Base-by-base conservation (phyloP, 2,113 vertebrate genomes). In the Syngnathus typhle region DNA sequence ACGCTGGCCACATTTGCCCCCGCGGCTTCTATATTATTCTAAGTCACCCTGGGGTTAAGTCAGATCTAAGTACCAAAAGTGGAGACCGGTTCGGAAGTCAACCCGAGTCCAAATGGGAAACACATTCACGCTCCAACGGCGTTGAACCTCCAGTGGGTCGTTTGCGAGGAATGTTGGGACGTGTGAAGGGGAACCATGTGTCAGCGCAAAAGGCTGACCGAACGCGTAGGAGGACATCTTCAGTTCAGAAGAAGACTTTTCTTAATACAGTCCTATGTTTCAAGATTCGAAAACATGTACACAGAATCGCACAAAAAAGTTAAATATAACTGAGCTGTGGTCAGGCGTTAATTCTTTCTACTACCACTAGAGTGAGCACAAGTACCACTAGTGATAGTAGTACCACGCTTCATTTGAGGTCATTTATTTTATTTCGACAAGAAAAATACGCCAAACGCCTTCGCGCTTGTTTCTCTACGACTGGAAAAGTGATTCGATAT, bases 111-210 rank as follows among this genome's bases (percentile, higher is more conserved):
- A 78, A 82, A 87, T 74, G 71, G 77, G 69, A 89, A 87, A 84
- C 83, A 82, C 77, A 84, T 84, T 86, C 46, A 58, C 43, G 11
- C 36, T 69, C 61, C 69, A 51, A 69, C 39, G 67, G 70, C 66
- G 65, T 72, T 76, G 75, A 83, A 81, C 79, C 87, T 83, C 80
- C 70, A 81, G 78, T 72, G 84, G 75, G 79, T 80, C 70, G 65
- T 86, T 82, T 80, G 76, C 13, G 16, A 82, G 76, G 82, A 84
- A 82, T 83, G 84, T 64, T 79, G 54, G 47, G 27, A 79, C 41
- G 69, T 70, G 82, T 78, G 77, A 86, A 32, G 63, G 63, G 66
- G 72, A 86, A 79, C 68, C 82, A 82, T 86, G 77, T 85, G 84
- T 81, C 79, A 58, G 59, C 66, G 74, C 64, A 65, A 73, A 32